phyloP scores from a whole-genome alignment of 2,797 vertebrate genomes.

The Enteromius paludinosus region DNA sequence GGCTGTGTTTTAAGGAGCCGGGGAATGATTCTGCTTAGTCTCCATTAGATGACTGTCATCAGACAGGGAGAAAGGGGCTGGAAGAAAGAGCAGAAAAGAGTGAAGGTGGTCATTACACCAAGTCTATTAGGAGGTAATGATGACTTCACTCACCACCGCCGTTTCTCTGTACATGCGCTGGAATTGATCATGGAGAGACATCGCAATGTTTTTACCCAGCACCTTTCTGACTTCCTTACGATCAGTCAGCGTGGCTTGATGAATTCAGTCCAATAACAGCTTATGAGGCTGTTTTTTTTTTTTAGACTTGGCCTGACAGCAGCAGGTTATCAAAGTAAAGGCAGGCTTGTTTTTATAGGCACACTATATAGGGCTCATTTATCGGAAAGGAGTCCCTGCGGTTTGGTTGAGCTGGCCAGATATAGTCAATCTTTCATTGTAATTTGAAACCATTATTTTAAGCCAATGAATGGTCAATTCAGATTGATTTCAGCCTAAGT shows the following conservation, averaged over 20 bases:
- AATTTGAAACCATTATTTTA: neutral
- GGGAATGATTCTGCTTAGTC: constrained; percentile 45
- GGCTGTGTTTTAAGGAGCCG: constrained; percentile 36
- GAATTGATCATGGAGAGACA: constrained; percentile 36
- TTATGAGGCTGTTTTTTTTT: neutral
- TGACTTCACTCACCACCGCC: constrained; percentile 36
- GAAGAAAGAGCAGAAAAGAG: constrained; percentile 21
- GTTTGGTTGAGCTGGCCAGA: neutral
- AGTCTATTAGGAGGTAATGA: constrained; percentile 58
- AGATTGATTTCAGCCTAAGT: neutral
- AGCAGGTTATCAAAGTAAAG: neutral
- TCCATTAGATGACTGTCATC: constrained; percentile 49
- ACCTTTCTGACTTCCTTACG: neutral
- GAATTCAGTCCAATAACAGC: constrained; percentile 5
- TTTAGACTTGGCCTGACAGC: constrained; percentile 9
- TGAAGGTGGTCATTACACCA: constrained; percentile 47
- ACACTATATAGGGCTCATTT: constrained; percentile 28
- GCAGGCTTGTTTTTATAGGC: constrained; percentile 29
- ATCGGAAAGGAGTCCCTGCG: constrained; percentile 2
- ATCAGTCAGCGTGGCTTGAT: constrained; percentile 1
- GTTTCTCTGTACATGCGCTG: constrained; percentile 13
- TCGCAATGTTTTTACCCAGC: constrained; percentile 16
- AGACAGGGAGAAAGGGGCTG: constrained; percentile 32
- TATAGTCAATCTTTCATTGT: neutral
- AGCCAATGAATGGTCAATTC: neutral